Evolutionary conservation across 2,888 invertebrate genomes (phyloP).

Genomic region (Eustalomyia histrio): DNA sequence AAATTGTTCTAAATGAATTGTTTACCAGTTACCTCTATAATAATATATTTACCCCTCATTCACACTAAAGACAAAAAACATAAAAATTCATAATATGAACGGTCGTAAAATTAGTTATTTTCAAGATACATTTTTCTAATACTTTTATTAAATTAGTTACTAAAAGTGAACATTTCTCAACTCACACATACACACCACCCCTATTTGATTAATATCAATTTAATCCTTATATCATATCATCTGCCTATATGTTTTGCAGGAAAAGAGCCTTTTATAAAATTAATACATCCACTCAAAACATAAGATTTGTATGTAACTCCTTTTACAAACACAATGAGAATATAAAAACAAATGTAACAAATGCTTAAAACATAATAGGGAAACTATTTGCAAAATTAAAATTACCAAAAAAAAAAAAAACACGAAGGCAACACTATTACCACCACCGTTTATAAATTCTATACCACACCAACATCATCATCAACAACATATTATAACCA

Average conservation of each 20-base stretch:
- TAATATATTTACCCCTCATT: no score
- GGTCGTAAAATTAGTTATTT: neutral
- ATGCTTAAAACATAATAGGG: slow-evolving; percentile 10
- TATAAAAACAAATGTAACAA: slow-evolving; percentile 40
- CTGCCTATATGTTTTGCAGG: slow-evolving; percentile 38
- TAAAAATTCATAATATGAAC: no score
- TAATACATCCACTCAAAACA: slow-evolving; percentile 58
- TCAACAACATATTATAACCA: slow-evolving; percentile 17
- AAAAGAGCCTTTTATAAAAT: slow-evolving; percentile 49
- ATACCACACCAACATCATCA: slow-evolving; percentile 34
- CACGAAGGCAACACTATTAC: slow-evolving; percentile 2
- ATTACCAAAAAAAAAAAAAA: no score
- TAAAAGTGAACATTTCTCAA: neutral
- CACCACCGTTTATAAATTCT: slow-evolving; percentile 48
- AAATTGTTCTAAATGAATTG: no score
- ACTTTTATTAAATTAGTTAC: neutral
- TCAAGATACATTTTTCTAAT: neutral
- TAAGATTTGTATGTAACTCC: slow-evolving; percentile 45
- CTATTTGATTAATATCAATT: slow-evolving; percentile 51
- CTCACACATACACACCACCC: slow-evolving; percentile 29
- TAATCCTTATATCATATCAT: slow-evolving; percentile 53
- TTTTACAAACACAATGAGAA: slow-evolving; percentile 7
- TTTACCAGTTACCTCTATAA: no score
- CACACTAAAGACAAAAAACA: no score
- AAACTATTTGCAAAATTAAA: neutral